Evolutionary conservation across 2,888 invertebrate genomes (phyloP).

Genomic region (Hyposoter didymator): DNA sequence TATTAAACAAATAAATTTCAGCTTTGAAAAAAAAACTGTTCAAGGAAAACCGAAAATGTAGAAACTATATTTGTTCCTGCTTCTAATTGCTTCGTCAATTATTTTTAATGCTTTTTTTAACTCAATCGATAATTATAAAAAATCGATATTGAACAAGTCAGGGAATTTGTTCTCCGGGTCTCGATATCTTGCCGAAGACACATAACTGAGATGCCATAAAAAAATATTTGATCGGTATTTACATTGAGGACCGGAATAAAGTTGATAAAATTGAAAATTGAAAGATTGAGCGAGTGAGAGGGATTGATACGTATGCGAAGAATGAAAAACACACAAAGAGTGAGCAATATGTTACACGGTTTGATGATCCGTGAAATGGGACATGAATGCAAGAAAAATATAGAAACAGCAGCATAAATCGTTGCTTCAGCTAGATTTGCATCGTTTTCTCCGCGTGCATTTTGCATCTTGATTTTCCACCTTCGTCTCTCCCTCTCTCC

Average conservation of each 20-base stretch:
- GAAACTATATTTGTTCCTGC: too few species aligned
- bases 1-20: too few species aligned
- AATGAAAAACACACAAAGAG: background rate
- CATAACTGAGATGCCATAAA: background rate
- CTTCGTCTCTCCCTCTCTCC: background rate
- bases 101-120: too few species aligned
- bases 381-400: slow-evolving; percentile 28
- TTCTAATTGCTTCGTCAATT: too few species aligned
- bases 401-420: slow-evolving; percentile 33
- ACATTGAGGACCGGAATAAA: background rate
- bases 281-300: background rate
- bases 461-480: slow-evolving; percentile 19
- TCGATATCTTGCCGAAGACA: too few species aligned
- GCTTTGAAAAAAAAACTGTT: too few species aligned
- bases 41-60: too few species aligned
- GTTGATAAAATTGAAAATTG: slow-evolving; percentile 3
- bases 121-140: too few species aligned
- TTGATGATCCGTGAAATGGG: slow-evolving; percentile 56
- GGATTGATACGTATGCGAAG: background rate
- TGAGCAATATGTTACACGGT: slow-evolving; percentile 39
- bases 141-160: too few species aligned
- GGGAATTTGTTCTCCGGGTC: too few species aligned
- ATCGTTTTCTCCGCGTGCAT: slow-evolving; percentile 17
- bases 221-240: background rate
- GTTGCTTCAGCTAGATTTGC: slow-evolving; percentile 48